A percentile compares a stretch with the other conserved stretches of the same genome.
phyloP scores from a whole-genome alignment of 2,888 invertebrate species.

The Agrotis ipsilon region DNA sequence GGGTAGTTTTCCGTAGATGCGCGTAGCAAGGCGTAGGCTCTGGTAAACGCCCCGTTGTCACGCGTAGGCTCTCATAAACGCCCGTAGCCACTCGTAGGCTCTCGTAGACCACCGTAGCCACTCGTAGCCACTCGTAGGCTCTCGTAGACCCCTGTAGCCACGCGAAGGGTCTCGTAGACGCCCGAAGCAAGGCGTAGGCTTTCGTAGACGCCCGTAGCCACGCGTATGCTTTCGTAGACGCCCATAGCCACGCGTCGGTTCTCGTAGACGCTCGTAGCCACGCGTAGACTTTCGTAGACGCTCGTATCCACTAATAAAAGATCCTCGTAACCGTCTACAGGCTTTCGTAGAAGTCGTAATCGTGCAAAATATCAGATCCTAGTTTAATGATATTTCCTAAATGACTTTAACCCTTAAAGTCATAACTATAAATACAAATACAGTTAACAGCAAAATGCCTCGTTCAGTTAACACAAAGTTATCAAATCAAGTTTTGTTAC shows the following conservation, averaged over 20 bases:
- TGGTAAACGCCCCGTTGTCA: no score
- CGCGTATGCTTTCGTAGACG: neutral
- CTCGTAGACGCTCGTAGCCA: neutral
- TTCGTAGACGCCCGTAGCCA: neutral
- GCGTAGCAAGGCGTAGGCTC: no score
- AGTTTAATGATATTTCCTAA: neutral
- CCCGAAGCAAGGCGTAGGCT: neutral
- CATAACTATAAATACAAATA: slow-evolving; percentile 3
- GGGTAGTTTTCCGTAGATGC: no score
- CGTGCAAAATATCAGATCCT: no score
- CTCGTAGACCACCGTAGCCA: neutral
- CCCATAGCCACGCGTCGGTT: neutral
- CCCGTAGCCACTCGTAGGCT: no score
- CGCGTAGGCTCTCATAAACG: no score
- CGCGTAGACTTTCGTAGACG: neutral
- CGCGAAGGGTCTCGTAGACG: neutral
- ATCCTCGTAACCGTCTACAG: neutral
- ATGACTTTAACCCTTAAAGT: neutral
- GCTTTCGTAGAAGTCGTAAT: neutral
- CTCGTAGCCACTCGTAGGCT: neutral
- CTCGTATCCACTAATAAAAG: neutral
- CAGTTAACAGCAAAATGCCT: slow-evolving; percentile 2
- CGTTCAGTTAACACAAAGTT: slow-evolving; percentile 25
- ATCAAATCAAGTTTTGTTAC: slow-evolving; percentile 16
- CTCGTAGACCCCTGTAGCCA: neutral